Evolutionary conservation across 2,888 invertebrate genomes (phyloP), one percentile per base, ranked within the genome.

Genomic region (Tenodera sinensis): DNA sequence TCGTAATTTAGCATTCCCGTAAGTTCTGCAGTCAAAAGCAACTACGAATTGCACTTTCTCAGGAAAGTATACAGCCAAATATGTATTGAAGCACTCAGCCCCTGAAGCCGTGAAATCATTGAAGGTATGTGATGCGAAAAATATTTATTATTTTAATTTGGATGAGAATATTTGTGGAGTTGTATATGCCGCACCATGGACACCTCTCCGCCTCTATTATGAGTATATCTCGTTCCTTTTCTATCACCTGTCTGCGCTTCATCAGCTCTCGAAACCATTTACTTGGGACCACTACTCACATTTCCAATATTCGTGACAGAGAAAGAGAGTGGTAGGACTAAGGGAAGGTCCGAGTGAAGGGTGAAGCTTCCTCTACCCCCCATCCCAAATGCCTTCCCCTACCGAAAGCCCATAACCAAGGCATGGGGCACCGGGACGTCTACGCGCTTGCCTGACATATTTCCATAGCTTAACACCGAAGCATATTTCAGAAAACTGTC

Each of bases 401-500:
- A 28, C 30, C 34, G 4, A 25, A 71, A 71, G 25, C 20, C 54
- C 54, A 71, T 71, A 71, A 71, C 54, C 54, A 71, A 71, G 54
- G 54, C 25, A 71, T 71, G 54, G 54, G 20, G 54, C 54, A 71
- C 54, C 15, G 54, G 54, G 20, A 71, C 54, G 20, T 71, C 54
- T 71, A 71, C 54, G 54, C 54, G 54, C 54, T 71, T 71, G 54
- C 28, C 87, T 90, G 90, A 90, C 90, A 89, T 89, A 90, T 90
- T 89, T 88, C 90, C 89, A 83, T 83, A 88, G 89, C 90, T 90
- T 90, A 90, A 90, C 90, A 90, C 90, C 34, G 47, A 85, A 84
- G 89, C 90, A 90, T 91, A 91, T 90, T 90, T 91, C 90, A 91
- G 83, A 88, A 88, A 89, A 90, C 89, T 89, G 89, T 89, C 90